Base-by-base conservation (phyloP, 2,113 vertebrate genomes). In the Triplophysa rosa region DNA sequence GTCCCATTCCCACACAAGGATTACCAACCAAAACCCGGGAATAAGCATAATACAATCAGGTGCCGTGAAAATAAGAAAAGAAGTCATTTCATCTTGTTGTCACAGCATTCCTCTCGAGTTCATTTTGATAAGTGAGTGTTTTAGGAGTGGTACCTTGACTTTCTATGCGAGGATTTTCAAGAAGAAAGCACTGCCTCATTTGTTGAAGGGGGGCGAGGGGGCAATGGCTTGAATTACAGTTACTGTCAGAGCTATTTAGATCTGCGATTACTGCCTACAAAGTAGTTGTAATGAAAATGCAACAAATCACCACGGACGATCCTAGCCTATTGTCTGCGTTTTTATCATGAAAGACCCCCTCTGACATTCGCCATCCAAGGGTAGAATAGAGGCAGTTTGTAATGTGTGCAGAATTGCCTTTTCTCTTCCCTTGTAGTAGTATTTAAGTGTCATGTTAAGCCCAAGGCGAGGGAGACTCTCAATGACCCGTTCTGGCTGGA, bases 391-490 rank as follows among this genome's bases (percentile, higher is more conserved):
- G 83, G 78, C 87, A 90, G 92, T 92, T 94, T 94, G 87, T 93
- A 92, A 87, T 89, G 89, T 91, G 85, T 87, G 88, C 84, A 89
- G 89, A 91, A 90, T 89, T 89, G 86, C 86, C 90, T 93, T 94
- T 93, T 92, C 91, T 92, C 93, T 91, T 90, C 86, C 80, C 89
- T 90, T 93, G 90, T 93, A 92, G 92, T 88, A 93, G 91, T 92
- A 93, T 91, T 93, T 94, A 92, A 94, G 93, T 94, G 92, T 94
- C 92, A 92, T 94, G 94, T 95, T 95, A 93, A 94, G 92, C 95
- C 93, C 4, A 82, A 93, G 95, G 94, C 94, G 91, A 89, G 82
- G 89, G 88, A 90, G 90, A 88, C 90, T 94, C 90, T 90, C 90
- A 91, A 88, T 93, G 91, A 91, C 93, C 92, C 90, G 88, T 89